Evolutionary conservation across 1,140 invertebrate species (phyloP), one percentile per base, ranked within the genome.

Genomic region (Drosophila eugracilis): DNA sequence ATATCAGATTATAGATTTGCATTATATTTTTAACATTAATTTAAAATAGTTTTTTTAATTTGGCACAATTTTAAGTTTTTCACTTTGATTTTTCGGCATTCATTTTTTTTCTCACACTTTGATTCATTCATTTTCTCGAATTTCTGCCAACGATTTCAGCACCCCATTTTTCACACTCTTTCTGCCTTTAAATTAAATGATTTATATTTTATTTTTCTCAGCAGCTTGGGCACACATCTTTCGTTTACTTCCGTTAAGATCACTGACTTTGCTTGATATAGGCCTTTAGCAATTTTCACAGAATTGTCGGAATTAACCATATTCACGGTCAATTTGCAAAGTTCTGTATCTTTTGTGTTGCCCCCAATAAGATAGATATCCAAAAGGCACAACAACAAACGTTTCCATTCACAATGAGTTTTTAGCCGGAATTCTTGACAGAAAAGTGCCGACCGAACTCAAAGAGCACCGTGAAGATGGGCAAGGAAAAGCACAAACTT

Each of bases 321-420:
- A 70, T 78, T 86, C 81, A 80, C 70, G 81, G 83, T 78, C 81
- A 88, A 88, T 86, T 88, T 78, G 69, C 73, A 63, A 36, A 62
- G 69, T 26, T 52, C 12, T 59, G 55, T 50, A 48, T 66, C 65
- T 59, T 78, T 59, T 60, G 6, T 50, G 21, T 28, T 58, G 59
- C 63, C 49, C 39, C 39, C 41, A 55, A 59, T 72, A 52, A 32
- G 44, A 39, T 32, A 57, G 28, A 54, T 49, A 21, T 45, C 10
- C 58, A 37, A 26, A 44, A 59, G 19, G 41, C 19, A 42, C 71
- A 60, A 63, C 50, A 85, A 85, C 83, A 88, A 88, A 83, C 83
- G 71, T 22, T 63, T 55, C 41, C 83, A 88, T 88, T 88, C 71
- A 86, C 71, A 37, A 60, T 34, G 55, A 47, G 34, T 49, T 78